A percentile compares a stretch with the other conserved stretches of the same genome.
phyloP scores from a whole-genome alignment of 1,140 invertebrate species.

The Hypsibius dujardini region DNA sequence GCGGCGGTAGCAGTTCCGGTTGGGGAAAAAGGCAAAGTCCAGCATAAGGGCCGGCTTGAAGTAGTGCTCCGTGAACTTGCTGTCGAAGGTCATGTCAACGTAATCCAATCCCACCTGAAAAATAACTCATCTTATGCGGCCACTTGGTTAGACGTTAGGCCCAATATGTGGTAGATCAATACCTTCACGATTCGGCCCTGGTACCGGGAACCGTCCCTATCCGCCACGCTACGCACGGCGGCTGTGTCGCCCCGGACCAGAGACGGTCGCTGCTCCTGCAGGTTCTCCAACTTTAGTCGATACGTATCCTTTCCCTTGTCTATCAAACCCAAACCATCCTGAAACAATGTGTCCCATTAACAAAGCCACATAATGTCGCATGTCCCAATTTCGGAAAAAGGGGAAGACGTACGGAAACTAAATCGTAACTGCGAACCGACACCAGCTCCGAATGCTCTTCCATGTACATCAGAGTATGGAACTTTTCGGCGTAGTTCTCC shows the following conservation, averaged over 20 bases:
- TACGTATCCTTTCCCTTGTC: neutral
- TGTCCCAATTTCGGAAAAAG: neutral
- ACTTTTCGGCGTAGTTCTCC: constrained; percentile 36
- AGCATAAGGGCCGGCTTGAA: neutral
- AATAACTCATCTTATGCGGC: neutral
- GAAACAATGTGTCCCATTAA: neutral
- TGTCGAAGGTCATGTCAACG: neutral
- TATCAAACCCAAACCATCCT: neutral
- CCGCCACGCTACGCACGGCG: neutral
- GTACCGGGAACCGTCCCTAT: neutral
- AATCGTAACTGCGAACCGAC: constrained; percentile 49
- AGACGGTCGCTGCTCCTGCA: neutral
- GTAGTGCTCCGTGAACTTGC: neutral
- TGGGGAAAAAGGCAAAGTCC: neutral
- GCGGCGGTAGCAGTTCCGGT: neutral
- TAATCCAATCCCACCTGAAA: neutral
- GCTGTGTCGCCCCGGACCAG: neutral
- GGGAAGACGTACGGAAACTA: constrained; percentile 26
- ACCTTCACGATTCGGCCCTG: neutral
- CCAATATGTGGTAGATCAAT: neutral
- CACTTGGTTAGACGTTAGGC: neutral
- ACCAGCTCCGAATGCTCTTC: constrained; percentile 51
- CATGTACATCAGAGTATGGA: constrained; percentile 51
- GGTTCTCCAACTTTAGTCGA: neutral
- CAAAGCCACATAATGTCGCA: neutral